Evolutionary conservation across 2,888 invertebrate genomes (phyloP), one percentile per base, ranked within the genome.

Genomic region (Nomada ruficornis): DNA sequence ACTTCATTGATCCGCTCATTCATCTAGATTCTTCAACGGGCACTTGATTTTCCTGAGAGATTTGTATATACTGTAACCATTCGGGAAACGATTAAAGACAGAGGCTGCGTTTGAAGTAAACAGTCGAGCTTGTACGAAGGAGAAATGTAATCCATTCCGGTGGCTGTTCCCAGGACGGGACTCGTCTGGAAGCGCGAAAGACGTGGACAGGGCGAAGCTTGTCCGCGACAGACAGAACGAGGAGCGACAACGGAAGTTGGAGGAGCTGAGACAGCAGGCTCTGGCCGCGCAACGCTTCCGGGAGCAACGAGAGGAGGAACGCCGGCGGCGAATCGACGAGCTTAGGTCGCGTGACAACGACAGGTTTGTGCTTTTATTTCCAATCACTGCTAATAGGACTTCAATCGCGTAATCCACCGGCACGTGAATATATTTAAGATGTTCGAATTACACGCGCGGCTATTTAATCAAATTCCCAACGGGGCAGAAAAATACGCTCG

Each of bases 211-310:
- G 86, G 94, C 91, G 84, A 93, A 91, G 93, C 94, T 96, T 93
- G 96, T 98, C 90, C 96, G 97, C 90, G 98, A 98, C 93, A 95
- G 97, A 90, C 98, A 98, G 94, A 97, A 98, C 95, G 97, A 97
- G 93, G 98, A 98, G 94, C 96, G 98, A 91, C 96, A 97, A 92
- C 96, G 96, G 93, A 97, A 98, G 94, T 95, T 98, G 92, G 98
- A 98, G 94, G 98, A 98, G 95, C 95, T 98, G 91, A 97, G 97
- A 92, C 96, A 97, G 93, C 98, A 98, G 94, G 98, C 98, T 78
- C 95, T 97, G 89, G 97, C 97, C 69, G 98, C 98, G 92, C 98
- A 98, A 95, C 96, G 96, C 92, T 98, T 97, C 94, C 96, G 98
- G 68, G 98, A 98, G 95, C 97, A 97, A 94, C 96, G 98, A 90